Percentiles rank a stretch among this genome's conserved stretches.
Evolutionary conservation across 1,140 invertebrate species (phyloP).

Genomic region (Neuroterus valhalla): DNA sequence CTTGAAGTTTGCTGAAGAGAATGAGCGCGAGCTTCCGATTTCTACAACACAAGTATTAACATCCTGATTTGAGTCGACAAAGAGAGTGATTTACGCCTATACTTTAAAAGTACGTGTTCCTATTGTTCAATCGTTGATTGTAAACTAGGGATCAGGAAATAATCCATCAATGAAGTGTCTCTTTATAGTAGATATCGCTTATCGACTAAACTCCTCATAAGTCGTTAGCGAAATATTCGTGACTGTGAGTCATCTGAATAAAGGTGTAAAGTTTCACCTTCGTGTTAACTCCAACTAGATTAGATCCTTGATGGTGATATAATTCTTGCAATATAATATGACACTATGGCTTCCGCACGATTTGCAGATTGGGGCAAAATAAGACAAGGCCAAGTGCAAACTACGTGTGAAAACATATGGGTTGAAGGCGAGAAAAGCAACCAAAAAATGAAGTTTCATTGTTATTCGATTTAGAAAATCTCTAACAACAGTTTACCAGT

Average conservation of each 20-base stretch:
- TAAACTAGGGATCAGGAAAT: not conserved
- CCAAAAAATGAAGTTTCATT: constrained; percentile 34
- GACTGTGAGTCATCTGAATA: too few species aligned
- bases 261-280: constrained; percentile 21
- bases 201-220: too few species aligned
- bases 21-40: constrained; percentile 2
- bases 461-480: constrained; percentile 54
- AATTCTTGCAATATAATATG: constrained; percentile 39
- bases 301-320: constrained; percentile 14
- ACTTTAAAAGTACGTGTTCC: not conserved
- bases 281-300: constrained; percentile 42
- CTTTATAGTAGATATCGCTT: too few species aligned
- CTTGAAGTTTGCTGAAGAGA: not conserved
- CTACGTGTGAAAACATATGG: constrained; percentile 22
- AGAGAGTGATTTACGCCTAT: constrained; percentile 13
- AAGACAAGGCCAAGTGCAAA: constrained; percentile 48
- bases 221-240: too few species aligned
- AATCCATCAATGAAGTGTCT: too few species aligned
- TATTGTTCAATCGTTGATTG: not conserved
- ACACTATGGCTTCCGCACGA: constrained; percentile 43
- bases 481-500: constrained; percentile 33
- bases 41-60: not conserved
- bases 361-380: constrained; percentile 36
- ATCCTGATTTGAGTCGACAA: constrained; percentile 17
- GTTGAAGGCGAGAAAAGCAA: constrained; percentile 47